Conservation (phyloP, 2,888 invertebrate genomes). For the Orthosia gracilis region DNA sequence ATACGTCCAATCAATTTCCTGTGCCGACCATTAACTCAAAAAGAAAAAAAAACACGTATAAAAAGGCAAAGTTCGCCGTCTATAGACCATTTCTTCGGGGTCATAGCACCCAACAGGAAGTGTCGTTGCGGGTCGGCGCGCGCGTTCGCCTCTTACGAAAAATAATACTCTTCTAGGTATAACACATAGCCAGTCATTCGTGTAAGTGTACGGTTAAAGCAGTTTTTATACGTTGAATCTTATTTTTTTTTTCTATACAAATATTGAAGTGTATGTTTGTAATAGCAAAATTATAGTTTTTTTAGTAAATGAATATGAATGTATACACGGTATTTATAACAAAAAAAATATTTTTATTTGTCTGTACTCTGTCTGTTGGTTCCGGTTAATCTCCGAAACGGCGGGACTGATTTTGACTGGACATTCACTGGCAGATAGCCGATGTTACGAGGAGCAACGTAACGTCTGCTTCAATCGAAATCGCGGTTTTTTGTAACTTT, state of each 20-base stretch:
- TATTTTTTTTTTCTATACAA: conserved; percentile 40
- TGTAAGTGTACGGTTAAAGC: conserved; percentile 76
- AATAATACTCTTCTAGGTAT: conserved; percentile 86
- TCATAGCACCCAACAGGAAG: conserved; percentile 91
- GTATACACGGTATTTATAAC: too few relatives aligned
- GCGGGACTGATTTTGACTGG: too few relatives aligned
- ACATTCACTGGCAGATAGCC: too few relatives aligned
- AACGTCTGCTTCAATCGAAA: too few relatives aligned
- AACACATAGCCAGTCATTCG: conserved; percentile 83
- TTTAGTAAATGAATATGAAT: too few relatives aligned
- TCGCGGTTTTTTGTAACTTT: too few relatives aligned
- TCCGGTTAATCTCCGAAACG: too few relatives aligned
- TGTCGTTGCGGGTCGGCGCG: conserved; percentile 88
- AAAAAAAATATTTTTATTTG: too few relatives aligned
- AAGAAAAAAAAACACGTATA: conserved; percentile 78
- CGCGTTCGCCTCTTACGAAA: conserved; percentile 88
- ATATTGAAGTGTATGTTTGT: too few relatives aligned
- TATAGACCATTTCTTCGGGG: conserved; percentile 88
- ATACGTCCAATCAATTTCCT: conserved; percentile 87
- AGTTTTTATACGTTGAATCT: conserved; percentile 62
- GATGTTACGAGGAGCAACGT: too few relatives aligned
- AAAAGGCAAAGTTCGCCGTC: conserved; percentile 82
- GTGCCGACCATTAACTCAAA: conserved; percentile 78
- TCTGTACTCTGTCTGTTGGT: too few relatives aligned
- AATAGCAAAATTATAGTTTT: too few relatives aligned